Base-by-base conservation (phyloP, 2,113 vertebrate genomes). In the Tricholaema leucomelas region DNA sequence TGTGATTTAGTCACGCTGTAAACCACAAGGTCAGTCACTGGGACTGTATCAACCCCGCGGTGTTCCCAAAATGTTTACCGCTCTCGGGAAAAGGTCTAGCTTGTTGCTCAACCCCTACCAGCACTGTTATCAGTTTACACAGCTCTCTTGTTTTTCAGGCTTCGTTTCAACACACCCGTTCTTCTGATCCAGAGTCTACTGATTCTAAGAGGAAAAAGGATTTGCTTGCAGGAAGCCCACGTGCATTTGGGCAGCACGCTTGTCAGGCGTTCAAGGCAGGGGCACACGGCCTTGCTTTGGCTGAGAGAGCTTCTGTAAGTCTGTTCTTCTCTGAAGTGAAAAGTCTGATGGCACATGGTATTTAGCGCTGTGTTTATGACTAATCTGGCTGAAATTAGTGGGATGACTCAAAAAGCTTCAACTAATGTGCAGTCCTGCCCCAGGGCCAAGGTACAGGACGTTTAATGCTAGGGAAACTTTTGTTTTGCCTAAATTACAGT, bases 331-430 rank as follows among this genome's bases (percentile, higher is more conserved):
- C 82, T 61, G 44, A 81, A 88, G 33, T 50, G 44, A 50, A 25
- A 75, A 33, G 7, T 31, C 59, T 42, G 28, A 69, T 77, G 5
- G 5, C n/a, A 66, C 55, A 18, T 12, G 8, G 59, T 72, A 3
- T 74, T 40, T 75, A 20, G 36, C 4, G 4, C 40, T n/a, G 74
- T 58, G 46, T 13, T 91, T 59, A 33, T 54, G 44, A 79, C 44
- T 79, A 65, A 86, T 76, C 66, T 75, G 46, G 36, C 77, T 94
- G 83, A 94, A 96, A 70, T 65, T 84, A 88, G 50, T 21, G 40
- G 35, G 54, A 75, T 88, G 61, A 88, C 71, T 95, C 74, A 87
- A 85, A 90, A 50, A 30, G 28, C 52, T 85, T 87, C n/a, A 85
- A 55, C 38, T 2, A 1, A 44, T 81, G 21, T 55, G 66, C 56